Evolutionary conservation across 2,888 invertebrate species (phyloP), one percentile per base, ranked within the genome.

Genomic region (Lomographa bimaculata): DNA sequence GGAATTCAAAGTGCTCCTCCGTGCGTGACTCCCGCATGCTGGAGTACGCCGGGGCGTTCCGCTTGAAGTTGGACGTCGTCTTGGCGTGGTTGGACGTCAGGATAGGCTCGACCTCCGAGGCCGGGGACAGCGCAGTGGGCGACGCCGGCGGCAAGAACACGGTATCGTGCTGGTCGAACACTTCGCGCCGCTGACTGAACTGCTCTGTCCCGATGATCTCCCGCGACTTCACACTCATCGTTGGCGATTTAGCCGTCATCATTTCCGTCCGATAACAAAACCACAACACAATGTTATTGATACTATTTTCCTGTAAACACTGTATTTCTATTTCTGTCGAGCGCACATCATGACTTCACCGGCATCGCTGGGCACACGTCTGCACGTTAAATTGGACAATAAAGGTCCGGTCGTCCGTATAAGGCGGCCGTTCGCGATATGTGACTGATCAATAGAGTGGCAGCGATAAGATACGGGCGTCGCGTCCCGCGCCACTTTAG

Each of bases 251-350:
- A 55, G 81, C 76, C 66, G 74, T 68, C 87, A 87, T 89, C 87
- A 87, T 89, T 83, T 83, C 81, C 83, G 83, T 77, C 77, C 82
- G 80, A 85, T 86, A 78, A 84, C 75, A 85, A 85, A 81, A 86
- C 87, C 85, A 80, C 86, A 84, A 77, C 84, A 84, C 84, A 84
- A 78, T 81, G 79, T 81, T 79, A 82, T 84, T 83, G 77, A 82
- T 78, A 79, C 77, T 82, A 79, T 85, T 86, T 89, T 86, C 86
- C 85, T 82, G 82, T 78, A 79, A 80, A 79, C 83, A 80, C 77
- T 72, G 73, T 81, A 64, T 70, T 77, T 86, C 87, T 86, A 86
- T 89, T 89, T 86, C 72, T 60, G 84, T 71, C 71, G 77, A 64
- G 69, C 80, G 70, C 86, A 84, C 86, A 84, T 85, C 79, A 87